Evolutionary conservation across 2,888 invertebrate genomes (phyloP).

Genomic region (Heliconius erato): DNA sequence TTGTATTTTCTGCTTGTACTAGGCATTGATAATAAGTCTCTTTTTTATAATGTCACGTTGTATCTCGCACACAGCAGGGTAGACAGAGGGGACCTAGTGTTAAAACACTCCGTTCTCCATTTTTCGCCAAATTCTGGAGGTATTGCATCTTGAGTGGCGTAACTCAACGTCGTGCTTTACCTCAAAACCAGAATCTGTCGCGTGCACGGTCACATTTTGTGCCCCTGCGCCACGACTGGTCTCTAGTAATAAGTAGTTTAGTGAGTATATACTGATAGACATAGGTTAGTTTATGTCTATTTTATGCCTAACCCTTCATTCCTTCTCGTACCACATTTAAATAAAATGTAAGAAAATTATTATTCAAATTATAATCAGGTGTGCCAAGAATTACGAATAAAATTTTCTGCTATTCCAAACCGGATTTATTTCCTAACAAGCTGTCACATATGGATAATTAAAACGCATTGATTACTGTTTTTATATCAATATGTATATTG

Average conservation of each 20-base stretch:
- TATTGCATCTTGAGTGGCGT: no score
- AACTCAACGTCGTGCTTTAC: no score
- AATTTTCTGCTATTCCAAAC: conserved; percentile 41
- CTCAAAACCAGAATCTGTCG: no score
- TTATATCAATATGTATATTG: background rate
- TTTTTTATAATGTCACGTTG: background rate
- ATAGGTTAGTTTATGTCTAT: background rate
- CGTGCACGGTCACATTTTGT: no score
- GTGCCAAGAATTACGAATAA: conserved; percentile 37
- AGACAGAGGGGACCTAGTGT: no score
- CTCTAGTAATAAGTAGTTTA: no score
- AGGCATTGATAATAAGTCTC: background rate
- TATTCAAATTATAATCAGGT: conserved; percentile 45
- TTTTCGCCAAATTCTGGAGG: no score
- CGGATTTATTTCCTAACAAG: conserved; percentile 42
- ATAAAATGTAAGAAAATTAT: conserved; percentile 31
- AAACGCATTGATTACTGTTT: conserved; percentile 7
- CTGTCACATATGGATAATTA: conserved; percentile 14
- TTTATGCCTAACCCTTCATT: conserved; percentile 15
- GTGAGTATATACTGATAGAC: background rate
- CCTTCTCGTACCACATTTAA: conserved; percentile 16
- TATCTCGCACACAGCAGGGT: no score
- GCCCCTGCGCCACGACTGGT: no score
- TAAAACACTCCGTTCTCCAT: no score
- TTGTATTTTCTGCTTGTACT: background rate